phyloP scores from a whole-genome alignment of 2,113 vertebrate species.

The Catharus minimus region DNA sequence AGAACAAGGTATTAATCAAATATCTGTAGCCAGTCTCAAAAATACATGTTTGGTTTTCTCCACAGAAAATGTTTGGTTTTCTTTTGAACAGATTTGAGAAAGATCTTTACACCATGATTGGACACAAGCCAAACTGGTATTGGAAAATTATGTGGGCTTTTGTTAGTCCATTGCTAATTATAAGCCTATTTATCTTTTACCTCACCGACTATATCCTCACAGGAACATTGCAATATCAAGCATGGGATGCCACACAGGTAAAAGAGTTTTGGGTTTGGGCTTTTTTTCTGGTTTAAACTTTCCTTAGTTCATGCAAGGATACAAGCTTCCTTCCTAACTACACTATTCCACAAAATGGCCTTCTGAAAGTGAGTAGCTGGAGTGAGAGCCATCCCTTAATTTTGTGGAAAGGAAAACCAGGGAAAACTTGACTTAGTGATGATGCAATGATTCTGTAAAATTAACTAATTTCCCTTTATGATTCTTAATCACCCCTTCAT shows the following conservation, averaged over 20 bases:
- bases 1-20: background rate
- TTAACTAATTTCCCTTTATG: fast-evolving
- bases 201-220: constrained; percentile 84
- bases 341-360: background rate
- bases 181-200: constrained; percentile 87
- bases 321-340: background rate
- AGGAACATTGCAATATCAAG: constrained; percentile 87
- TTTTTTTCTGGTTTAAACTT: background rate
- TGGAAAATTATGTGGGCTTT: constrained; percentile 87
- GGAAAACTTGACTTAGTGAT: background rate
- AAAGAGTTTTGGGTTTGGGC: background rate
- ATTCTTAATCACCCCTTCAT: background rate
- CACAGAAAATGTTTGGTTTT: background rate
- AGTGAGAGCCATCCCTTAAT: background rate
- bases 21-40: background rate
- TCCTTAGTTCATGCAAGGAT: background rate
- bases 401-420: background rate
- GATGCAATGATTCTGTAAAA: background rate
- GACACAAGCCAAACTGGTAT: constrained; percentile 82
- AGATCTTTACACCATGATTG: constrained; percentile 87
- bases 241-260: constrained; percentile 89
- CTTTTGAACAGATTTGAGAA: constrained; percentile 83
- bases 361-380: background rate
- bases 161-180: constrained; percentile 84
- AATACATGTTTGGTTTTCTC: fast-evolving